Evolutionary conservation across 1,140 invertebrate genomes (phyloP).

Genomic region (Coelopa frigida): DNA sequence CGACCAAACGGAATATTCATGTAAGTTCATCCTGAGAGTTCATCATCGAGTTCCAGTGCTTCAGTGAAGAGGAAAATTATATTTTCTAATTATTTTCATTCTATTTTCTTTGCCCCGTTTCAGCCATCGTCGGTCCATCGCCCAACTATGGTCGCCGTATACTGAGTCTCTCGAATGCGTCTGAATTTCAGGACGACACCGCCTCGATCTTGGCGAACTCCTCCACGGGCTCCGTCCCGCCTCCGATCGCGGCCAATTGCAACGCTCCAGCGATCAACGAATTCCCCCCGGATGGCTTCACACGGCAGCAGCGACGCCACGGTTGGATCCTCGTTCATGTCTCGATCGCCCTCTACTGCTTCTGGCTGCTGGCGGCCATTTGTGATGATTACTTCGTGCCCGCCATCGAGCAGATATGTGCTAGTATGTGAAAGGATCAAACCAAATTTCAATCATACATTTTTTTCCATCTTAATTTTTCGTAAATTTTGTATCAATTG

Average conservation of each 20-base stretch:
- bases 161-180: no score
- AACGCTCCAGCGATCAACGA: slow-evolving; percentile 65
- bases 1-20: no score
- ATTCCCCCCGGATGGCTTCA: slow-evolving; percentile 69
- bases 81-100: no score
- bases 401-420: slow-evolving; percentile 74
- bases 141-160: no score
- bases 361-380: slow-evolving; percentile 69
- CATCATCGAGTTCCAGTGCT: no score
- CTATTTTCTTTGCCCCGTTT: no score
- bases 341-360: slow-evolving; percentile 68
- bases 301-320: slow-evolving; percentile 56
- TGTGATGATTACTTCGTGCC: slow-evolving; percentile 85
- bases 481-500: background rate
- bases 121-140: no score
- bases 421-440: slow-evolving; percentile 55
- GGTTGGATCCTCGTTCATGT: slow-evolving; percentile 66
- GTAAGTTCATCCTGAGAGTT: no score
- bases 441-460: background rate
- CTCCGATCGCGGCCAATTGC: slow-evolving; percentile 49
- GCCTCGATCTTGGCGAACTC: no score
- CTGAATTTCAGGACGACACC: no score
- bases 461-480: background rate
- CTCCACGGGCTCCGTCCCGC: no score
- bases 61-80: no score